Evolutionary conservation across 1,140 invertebrate genomes (phyloP).

Genomic region (Pomacea maculata): DNA sequence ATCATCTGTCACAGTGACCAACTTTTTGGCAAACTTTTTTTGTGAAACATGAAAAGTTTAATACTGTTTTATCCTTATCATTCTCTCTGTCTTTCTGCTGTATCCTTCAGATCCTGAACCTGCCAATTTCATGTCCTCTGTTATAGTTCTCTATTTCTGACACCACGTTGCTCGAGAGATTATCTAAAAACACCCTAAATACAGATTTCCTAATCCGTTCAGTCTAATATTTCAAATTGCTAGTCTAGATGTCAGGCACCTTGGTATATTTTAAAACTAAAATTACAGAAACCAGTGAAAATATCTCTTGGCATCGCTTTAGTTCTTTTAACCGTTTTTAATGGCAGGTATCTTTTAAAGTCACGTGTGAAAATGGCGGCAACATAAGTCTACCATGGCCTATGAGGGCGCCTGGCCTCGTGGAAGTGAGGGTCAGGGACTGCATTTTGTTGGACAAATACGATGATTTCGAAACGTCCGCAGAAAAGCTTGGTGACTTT

Average conservation of each 20-base stretch:
- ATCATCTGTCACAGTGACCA: neutral
- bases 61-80: too few relatives aligned
- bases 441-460: conserved; percentile 27
- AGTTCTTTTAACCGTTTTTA: neutral
- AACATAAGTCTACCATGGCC: conserved; percentile 30
- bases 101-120: neutral
- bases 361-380: conserved; percentile 18
- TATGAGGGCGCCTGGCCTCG: conserved; percentile 21
- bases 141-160: too few relatives aligned
- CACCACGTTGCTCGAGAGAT: too few relatives aligned
- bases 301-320: neutral
- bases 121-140: too few relatives aligned
- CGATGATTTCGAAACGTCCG: conserved; percentile 25
- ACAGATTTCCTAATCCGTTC: too few relatives aligned
- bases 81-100: neutral
- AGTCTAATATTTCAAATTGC: too few relatives aligned
- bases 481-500: conserved; percentile 10
- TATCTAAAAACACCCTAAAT: too few relatives aligned
- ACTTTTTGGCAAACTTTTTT: too few relatives aligned
- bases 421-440: conserved; percentile 19
- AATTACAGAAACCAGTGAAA: neutral
- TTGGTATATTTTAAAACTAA: neutral
- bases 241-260: neutral
- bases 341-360: neutral
- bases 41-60: too few relatives aligned